phyloP scores from a whole-genome alignment of 2,113 vertebrate species.

The Cephalopholis sonnerati region DNA sequence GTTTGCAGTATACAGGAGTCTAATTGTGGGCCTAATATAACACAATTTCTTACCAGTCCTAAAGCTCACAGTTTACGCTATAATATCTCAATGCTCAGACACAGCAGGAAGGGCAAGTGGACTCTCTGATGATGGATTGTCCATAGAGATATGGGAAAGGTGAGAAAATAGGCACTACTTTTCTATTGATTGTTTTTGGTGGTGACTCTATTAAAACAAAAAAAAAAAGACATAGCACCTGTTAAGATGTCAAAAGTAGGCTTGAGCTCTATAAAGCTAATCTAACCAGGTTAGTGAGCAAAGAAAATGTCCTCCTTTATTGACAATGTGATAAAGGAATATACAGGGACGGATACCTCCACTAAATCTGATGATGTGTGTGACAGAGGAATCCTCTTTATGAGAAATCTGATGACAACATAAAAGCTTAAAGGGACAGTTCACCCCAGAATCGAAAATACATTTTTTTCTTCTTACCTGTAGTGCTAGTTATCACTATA shows the following conservation, averaged over 20 bases:
- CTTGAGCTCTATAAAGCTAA: slow-evolving; percentile 42
- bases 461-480: too few species aligned
- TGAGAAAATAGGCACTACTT: slow-evolving; percentile 67
- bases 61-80: slow-evolving; percentile 28
- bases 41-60: slow-evolving; percentile 32
- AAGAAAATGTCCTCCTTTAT: slow-evolving; percentile 44
- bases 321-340: slow-evolving; percentile 37
- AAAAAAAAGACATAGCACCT: slow-evolving; percentile 52
- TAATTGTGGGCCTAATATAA: slow-evolving; percentile 53
- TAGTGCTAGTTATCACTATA: too few species aligned
- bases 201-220: slow-evolving; percentile 47
- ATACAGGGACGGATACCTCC: background rate
- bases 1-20: slow-evolving; percentile 40
- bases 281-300: slow-evolving; percentile 51
- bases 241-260: slow-evolving; percentile 63
- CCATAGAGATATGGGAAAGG: slow-evolving; percentile 56
- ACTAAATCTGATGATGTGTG: slow-evolving; percentile 47
- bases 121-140: slow-evolving; percentile 76
- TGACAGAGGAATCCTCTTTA: slow-evolving; percentile 36
- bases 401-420: slow-evolving; percentile 3
- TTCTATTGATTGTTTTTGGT: slow-evolving; percentile 69
- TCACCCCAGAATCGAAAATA: too few species aligned
- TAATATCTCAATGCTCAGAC: slow-evolving; percentile 46
- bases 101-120: slow-evolving; percentile 35
- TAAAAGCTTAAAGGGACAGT: slow-evolving; percentile 13